Percentiles rank a stretch among this genome's conserved stretches.
Conservation (phyloP, 1,140 invertebrate genomes). For the Pogonomyrmex californicus region DNA sequence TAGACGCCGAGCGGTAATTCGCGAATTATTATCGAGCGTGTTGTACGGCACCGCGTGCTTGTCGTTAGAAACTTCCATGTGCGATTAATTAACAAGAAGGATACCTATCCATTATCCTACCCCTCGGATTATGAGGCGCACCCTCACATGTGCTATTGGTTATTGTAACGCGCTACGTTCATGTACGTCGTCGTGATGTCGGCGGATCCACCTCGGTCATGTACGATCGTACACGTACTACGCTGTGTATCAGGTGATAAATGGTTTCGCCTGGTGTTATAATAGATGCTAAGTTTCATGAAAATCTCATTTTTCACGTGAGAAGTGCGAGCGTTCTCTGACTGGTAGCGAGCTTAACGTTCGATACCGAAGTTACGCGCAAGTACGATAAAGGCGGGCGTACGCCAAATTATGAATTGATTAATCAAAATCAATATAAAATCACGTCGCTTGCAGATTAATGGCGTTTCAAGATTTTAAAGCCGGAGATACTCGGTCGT, state of each 20-base stretch:
- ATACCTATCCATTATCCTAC: conserved; percentile 64
- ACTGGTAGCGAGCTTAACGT: conserved; percentile 5
- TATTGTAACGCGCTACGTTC: conserved; percentile 47
- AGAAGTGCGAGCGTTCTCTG: not conserved
- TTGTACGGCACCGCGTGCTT: not conserved
- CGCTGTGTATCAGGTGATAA: conserved; percentile 49
- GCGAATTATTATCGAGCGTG: conserved; percentile 65
- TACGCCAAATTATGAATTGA: conserved; percentile 36
- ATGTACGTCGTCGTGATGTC: conserved; percentile 56
- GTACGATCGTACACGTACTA: conserved; percentile 19
- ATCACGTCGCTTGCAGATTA: conserved; percentile 9
- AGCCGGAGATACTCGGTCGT: not conserved
- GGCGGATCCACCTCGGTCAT: conserved; percentile 45
- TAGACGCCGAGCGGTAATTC: conserved; percentile 56
- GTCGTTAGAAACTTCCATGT: conserved; percentile 61
- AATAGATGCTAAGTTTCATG: conserved; percentile 62
- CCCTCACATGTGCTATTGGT: conserved; percentile 50
- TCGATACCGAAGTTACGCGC: conserved; percentile 15
- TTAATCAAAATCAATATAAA: conserved; percentile 28
- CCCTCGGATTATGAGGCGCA: conserved; percentile 59
- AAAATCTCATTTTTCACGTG: conserved; percentile 49
- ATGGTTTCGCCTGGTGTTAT: conserved; percentile 38
- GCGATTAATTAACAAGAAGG: conserved; percentile 72
- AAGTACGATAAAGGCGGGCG: not conserved
- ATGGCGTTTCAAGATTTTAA: conserved; percentile 10